These are phyloP conservation scores for Betta splendens DNA, from an alignment of 2,797 vertebrate species.

Conservation along the genomic window DNA sequence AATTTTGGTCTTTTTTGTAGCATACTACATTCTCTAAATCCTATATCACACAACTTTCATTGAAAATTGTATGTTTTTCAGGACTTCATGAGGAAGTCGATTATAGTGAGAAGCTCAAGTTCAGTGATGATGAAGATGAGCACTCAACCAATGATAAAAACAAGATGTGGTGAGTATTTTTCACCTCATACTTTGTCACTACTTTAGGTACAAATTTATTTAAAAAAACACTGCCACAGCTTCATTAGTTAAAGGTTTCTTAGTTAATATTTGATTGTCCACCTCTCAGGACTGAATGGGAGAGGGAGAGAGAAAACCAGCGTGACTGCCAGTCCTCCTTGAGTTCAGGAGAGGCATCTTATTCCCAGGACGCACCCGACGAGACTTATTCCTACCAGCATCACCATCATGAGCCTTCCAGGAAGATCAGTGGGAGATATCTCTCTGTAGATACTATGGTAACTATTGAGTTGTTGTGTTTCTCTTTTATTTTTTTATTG, in stretches of 20 bases:
- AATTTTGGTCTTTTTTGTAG: not conserved
- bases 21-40: not conserved
- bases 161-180: slow-evolving; percentile 87
- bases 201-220: not conserved
- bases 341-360: slow-evolving; percentile 86
- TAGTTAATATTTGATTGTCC: slow-evolving; percentile 12
- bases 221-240: not conserved
- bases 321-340: slow-evolving; percentile 86
- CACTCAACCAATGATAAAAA: slow-evolving; percentile 79
- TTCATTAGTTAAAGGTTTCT: slow-evolving; percentile 7
- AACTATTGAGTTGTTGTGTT: slow-evolving; percentile 5
- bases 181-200: not conserved
- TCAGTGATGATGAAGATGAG: slow-evolving; percentile 96
- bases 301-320: slow-evolving; percentile 74
- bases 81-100: slow-evolving; percentile 98
- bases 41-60: not conserved
- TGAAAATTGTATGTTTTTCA: slow-evolving; percentile 42
- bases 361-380: slow-evolving; percentile 83
- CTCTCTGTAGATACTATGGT: slow-evolving; percentile 76
- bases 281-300: slow-evolving; percentile 83
- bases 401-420: slow-evolving; percentile 78
- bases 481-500: slow-evolving; percentile 29
- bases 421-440: slow-evolving; percentile 86
- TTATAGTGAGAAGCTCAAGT: slow-evolving; percentile 97
- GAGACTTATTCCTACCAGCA: slow-evolving; percentile 80